A percentile compares a stretch with the other conserved stretches of the same genome.
These are phyloP conservation scores for Notothenia coriiceps DNA, from an alignment of 2,113 vertebrate species.

Conservation along the genomic window DNA sequence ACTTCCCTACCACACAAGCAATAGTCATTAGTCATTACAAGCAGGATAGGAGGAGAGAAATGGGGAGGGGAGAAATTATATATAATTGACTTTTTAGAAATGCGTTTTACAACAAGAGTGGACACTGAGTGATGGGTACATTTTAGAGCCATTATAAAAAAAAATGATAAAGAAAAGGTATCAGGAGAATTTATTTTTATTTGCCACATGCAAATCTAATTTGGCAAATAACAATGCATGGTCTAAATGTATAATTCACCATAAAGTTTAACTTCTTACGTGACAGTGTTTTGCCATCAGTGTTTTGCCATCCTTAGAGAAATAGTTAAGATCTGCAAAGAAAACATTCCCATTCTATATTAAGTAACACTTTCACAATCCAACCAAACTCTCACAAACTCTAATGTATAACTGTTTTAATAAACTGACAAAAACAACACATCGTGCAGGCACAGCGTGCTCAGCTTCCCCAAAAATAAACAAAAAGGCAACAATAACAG, in stretches of 20 bases:
- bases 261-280: not conserved
- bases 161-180: not conserved
- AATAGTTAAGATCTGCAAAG: constrained; percentile 10
- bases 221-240: not conserved
- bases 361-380: constrained; percentile 1
- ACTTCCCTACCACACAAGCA: constrained; percentile 33
- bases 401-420: not conserved
- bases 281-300: constrained; percentile 2
- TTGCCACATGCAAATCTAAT: not conserved
- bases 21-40: constrained; percentile 27
- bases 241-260: not conserved
- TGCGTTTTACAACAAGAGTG: not conserved
- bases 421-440: constrained; percentile 14
- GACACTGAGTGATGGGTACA: not conserved
- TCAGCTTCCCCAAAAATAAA: constrained; percentile 28
- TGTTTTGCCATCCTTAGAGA: not conserved
- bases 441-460: not conserved
- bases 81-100: not conserved
- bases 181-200: not conserved
- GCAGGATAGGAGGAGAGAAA: not conserved
- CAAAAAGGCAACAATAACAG: constrained; percentile 33
- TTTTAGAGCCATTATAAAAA: constrained; percentile 6
- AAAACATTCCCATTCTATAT: constrained; percentile 5
- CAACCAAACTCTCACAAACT: not conserved
- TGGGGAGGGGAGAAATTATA: not conserved